Percentiles rank a stretch among this genome's conserved stretches.
Conservation (phyloP, 2,797 vertebrate species). For the Gadopsis bispinosus region DNA sequence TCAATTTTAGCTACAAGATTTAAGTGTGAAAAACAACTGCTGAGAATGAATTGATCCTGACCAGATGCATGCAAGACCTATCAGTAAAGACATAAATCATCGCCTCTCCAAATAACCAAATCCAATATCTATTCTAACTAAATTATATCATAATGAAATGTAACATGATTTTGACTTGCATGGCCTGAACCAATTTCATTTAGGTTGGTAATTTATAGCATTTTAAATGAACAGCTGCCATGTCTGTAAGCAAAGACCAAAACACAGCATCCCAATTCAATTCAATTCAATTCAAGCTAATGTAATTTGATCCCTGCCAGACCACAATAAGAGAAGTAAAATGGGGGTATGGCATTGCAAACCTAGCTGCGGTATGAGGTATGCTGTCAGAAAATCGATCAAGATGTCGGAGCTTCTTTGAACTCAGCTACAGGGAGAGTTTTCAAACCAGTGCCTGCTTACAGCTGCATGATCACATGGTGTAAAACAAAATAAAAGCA, state of each 20-base stretch:
- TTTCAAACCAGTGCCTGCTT: not conserved
- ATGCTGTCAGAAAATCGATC: constrained; percentile 25
- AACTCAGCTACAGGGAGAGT: not conserved
- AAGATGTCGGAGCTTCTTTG: constrained; percentile 7
- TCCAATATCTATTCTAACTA: not conserved
- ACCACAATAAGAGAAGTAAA: not conserved
- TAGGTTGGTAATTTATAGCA: not conserved
- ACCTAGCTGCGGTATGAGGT: not conserved
- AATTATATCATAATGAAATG: not conserved
- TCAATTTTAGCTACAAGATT: not conserved
- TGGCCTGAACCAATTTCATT: not conserved
- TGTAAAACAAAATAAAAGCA: not conserved
- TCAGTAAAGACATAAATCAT: not conserved
- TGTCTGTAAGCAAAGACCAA: not conserved
- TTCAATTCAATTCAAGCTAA: constrained; percentile 8
- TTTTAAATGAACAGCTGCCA: not conserved
- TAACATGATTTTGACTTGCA: not conserved
- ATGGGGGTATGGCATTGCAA: not conserved
- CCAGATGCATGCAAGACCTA: not conserved
- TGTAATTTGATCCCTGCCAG: constrained; percentile 23
- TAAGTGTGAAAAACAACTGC: not conserved
- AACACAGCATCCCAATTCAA: not conserved
- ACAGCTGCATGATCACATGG: constrained; percentile 1
- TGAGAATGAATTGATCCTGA: not conserved
- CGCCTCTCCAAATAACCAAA: not conserved